Percentiles rank a stretch among this genome's conserved stretches.
Evolutionary conservation across 2,113 vertebrate species (phyloP).

Genomic region (Saccopteryx bilineata): DNA sequence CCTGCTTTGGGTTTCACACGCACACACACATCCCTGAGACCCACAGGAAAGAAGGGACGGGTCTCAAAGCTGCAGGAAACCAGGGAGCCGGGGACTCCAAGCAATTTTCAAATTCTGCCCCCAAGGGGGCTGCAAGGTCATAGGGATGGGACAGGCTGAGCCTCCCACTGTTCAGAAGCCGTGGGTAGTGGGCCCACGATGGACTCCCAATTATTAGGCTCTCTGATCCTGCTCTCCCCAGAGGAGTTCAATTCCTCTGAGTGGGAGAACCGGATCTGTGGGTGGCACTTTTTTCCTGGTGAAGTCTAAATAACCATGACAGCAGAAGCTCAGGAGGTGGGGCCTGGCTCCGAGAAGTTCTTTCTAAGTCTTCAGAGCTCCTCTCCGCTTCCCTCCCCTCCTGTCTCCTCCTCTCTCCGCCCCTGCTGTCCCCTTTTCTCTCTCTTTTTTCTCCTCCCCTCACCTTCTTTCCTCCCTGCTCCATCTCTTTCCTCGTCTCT

Average conservation of each 20-base stretch:
- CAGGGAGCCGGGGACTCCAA: background rate
- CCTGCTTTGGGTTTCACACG: background rate
- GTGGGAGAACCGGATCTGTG: background rate
- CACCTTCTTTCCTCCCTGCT: background rate
- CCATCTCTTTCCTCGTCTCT: background rate
- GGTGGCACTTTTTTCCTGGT: slow-evolving; percentile 28
- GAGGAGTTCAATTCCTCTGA: background rate
- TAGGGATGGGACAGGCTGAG: background rate
- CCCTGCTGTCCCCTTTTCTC: too few relatives aligned
- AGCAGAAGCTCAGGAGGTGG: background rate
- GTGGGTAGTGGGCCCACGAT: accelerated
- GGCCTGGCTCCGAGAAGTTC: background rate
- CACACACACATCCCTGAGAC: background rate
- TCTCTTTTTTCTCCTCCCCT: background rate
- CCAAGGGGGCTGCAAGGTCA: background rate
- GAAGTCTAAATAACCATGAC: slow-evolving; percentile 45
- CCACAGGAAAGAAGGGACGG: background rate
- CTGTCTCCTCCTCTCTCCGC: background rate
- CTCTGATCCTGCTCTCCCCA: background rate
- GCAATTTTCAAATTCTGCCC: background rate
- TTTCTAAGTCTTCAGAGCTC: background rate
- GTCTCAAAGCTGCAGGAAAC: background rate
- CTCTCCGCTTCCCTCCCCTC: background rate
- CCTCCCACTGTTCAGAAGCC: background rate
- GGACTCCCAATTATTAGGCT: background rate